phyloP scores from a whole-genome alignment of 2,797 vertebrate species.

The Enteromius paludinosus region DNA sequence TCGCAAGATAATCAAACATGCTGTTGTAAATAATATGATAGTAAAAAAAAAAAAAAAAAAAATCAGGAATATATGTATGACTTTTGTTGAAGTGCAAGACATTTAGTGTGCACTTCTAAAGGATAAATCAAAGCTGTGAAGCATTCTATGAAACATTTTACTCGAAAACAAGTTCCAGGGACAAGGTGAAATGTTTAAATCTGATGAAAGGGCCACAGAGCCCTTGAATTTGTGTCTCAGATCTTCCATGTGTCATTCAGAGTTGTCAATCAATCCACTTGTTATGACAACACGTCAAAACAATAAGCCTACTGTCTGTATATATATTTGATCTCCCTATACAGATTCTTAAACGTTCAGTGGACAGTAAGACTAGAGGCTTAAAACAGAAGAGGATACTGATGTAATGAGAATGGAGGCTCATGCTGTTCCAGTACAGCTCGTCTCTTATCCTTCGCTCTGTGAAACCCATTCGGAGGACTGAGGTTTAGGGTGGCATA shows the following conservation, averaged over 20 bases:
- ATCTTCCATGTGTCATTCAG: neutral
- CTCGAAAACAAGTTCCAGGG: neutral
- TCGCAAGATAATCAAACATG: neutral
- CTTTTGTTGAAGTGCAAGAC: too few relatives aligned
- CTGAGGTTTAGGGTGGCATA: neutral
- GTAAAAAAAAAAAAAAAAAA: too few relatives aligned
- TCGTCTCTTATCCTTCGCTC: neutral
- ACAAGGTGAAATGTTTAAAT: neutral
- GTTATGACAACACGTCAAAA: slow-evolving; percentile 24
- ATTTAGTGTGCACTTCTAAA: neutral
- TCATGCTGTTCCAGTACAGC: slow-evolving; percentile 21
- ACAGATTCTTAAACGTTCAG: slow-evolving; percentile 20
- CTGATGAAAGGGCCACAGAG: neutral
- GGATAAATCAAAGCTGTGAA: neutral
- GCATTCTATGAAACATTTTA: neutral
- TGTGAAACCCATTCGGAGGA: slow-evolving; percentile 9
- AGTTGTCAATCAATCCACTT: neutral
- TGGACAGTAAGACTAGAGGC: neutral
- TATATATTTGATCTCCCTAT: neutral
- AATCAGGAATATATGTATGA: too few relatives aligned
- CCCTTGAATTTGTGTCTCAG: neutral
- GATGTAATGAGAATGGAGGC: slow-evolving; percentile 26
- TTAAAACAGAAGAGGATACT: slow-evolving; percentile 9
- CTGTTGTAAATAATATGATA: neutral
- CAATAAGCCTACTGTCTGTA: neutral